phyloP scores from a whole-genome alignment of 2,888 invertebrate species.

The Synergus japonicus region DNA sequence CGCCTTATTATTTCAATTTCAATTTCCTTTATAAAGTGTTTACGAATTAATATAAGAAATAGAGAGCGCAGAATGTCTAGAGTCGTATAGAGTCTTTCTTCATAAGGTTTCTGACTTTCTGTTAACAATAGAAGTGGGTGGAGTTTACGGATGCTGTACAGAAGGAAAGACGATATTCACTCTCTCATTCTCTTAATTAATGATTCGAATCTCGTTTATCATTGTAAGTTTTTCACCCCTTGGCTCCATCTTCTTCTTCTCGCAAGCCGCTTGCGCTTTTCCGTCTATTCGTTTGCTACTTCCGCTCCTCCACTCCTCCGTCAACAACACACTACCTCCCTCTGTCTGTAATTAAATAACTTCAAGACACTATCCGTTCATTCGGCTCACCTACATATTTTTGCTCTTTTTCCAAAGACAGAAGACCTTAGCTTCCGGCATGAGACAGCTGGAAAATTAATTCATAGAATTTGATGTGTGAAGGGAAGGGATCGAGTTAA shows the following conservation, averaged over 20 bases:
- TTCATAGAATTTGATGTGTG: conserved; percentile 55
- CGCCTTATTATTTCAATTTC: neutral
- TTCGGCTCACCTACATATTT: conserved; percentile 61
- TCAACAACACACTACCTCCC: conserved; percentile 44
- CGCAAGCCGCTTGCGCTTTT: conserved; percentile 15
- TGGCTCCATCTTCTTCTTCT: conserved; percentile 42
- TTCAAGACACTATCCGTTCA: conserved; percentile 72
- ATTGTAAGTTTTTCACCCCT: conserved; percentile 51
- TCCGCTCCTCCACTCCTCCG: conserved; percentile 16
- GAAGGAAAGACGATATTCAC: conserved; percentile 40
- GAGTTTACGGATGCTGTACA: conserved; percentile 30
- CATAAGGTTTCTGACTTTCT: neutral
- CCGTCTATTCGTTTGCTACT: conserved; percentile 29
- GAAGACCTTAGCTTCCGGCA: conserved; percentile 46
- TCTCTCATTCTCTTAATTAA: conserved; percentile 63
- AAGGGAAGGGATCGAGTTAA: conserved; percentile 29
- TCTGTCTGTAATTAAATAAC: conserved; percentile 73
- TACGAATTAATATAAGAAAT: neutral
- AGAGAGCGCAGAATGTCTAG: neutral
- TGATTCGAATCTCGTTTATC: conserved; percentile 70
- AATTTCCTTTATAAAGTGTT: no score
- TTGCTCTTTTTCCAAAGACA: conserved; percentile 27
- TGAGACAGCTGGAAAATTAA: conserved; percentile 56
- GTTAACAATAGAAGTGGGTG: conserved; percentile 40
- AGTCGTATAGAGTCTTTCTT: neutral